Conservation (phyloP, 2,888 invertebrate genomes). For the Ptilodon capucinus region DNA sequence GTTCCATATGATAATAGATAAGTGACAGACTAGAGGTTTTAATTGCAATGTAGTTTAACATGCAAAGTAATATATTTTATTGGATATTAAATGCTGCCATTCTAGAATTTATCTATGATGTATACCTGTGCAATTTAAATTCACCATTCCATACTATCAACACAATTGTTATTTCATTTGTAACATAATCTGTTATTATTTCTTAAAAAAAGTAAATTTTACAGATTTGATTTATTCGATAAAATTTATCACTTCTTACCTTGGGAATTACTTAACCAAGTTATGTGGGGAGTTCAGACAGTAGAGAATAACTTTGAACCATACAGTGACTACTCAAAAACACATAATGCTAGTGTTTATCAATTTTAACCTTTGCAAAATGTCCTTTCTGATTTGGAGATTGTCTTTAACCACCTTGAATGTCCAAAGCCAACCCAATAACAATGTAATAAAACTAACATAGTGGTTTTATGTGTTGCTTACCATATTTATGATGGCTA, state of each 20-base stretch:
- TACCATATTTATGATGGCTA: neutral
- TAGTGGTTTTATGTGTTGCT: conserved; percentile 5
- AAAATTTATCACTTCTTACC: too few species aligned
- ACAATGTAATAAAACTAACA: conserved; percentile 13
- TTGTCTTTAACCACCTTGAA: conserved; percentile 11
- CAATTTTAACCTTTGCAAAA: neutral
- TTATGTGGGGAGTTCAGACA: too few species aligned
- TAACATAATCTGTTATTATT: neutral
- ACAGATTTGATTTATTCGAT: too few species aligned
- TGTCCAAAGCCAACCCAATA: conserved; percentile 9
- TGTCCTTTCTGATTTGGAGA: conserved; percentile 2
- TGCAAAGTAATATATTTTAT: neutral
- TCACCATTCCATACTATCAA: neutral
- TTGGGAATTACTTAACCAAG: too few species aligned
- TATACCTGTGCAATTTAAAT: neutral
- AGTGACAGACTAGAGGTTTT: conserved; percentile 3
- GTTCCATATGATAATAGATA: conserved; percentile 6
- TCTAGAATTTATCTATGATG: neutral
- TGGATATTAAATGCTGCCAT: neutral
- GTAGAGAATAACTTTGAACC: neutral
- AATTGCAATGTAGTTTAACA: conserved; percentile 3
- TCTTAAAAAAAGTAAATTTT: neutral
- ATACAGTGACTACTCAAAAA: neutral
- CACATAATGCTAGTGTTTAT: neutral
- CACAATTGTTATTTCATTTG: neutral